Evolutionary conservation across 2,888 invertebrate species (phyloP), one percentile per base, ranked within the genome.

Genomic region (Lithophane semibrunnea): DNA sequence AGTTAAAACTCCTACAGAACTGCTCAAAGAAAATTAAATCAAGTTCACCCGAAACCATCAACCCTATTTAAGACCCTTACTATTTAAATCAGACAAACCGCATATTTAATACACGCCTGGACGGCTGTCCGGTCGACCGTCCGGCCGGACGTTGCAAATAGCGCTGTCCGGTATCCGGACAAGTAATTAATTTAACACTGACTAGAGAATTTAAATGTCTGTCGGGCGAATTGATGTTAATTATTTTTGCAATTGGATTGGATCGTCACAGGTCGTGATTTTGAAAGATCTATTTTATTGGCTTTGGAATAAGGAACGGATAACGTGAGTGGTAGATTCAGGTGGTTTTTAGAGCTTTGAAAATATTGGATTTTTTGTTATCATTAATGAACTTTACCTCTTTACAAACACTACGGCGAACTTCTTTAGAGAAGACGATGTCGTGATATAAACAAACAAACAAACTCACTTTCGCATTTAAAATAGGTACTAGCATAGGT

Each of bases 181-280:
- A 60, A 10, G 72, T 86, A 71, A 87, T 86, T 86, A 87, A 87
- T 81, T 80, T 75, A 83, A 73, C 78, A 67, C 71, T 44, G 49
- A 54, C 77, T 71, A 72, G 71, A 71, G 79, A 79, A 82, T 83
- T 79, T 76, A 79, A 83, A 71, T 65, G 75, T 42, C 58, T 56
- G 80, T 72, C 44, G 21, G 44, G 64, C 12, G 71, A 49, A 44
- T 63, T 54, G 70, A 67, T 75, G 74, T 81, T 85, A 64, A 81
- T 87, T 87, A 85, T 77, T 81, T 63, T 73, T 67, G 58, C 63
- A 61, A 80, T 77, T 75, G 61, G 56, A 13, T 64, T 82, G 52
- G 44, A 24, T 52, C 52, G 16, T 42, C 47, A 4, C 4, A 9
- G 56, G 47, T 37, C 1, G 3, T 64, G 54, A 65, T 42, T 79